phyloP scores from a whole-genome alignment of 2,113 vertebrate genomes.

The Bettongia penicillata region DNA sequence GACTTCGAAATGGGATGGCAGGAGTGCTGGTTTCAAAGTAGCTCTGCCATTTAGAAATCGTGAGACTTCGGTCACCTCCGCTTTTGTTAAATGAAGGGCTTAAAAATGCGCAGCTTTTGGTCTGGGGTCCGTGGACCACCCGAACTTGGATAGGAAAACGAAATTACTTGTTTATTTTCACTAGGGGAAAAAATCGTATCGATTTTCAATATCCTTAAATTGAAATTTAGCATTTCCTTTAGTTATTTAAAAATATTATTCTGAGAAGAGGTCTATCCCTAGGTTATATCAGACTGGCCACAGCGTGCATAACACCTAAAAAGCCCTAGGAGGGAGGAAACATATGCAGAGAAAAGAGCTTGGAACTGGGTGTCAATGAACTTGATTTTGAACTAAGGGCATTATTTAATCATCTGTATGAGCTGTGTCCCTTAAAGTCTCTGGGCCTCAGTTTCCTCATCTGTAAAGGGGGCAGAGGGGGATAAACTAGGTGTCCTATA shows the following conservation, averaged over 20 bases:
- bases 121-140: background rate
- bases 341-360: background rate
- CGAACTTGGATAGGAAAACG: background rate
- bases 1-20: too few species aligned
- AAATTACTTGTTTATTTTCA: background rate
- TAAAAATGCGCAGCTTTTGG: background rate
- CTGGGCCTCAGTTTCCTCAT: background rate
- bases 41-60: too few species aligned
- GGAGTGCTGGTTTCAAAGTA: too few species aligned
- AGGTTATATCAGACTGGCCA: too few species aligned
- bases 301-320: too few species aligned
- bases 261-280: background rate
- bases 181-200: background rate
- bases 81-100: background rate
- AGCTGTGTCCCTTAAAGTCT: background rate
- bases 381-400: background rate
- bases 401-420: background rate
- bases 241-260: background rate
- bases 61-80: accelerated
- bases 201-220: background rate
- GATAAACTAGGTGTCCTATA: background rate
- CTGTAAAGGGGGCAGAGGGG: background rate
- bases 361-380: slow-evolving; percentile 5
- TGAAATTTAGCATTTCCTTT: background rate
- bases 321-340: background rate